Conservation (phyloP, 2,797 vertebrate genomes). For the Rhabdomys pumilio region DNA sequence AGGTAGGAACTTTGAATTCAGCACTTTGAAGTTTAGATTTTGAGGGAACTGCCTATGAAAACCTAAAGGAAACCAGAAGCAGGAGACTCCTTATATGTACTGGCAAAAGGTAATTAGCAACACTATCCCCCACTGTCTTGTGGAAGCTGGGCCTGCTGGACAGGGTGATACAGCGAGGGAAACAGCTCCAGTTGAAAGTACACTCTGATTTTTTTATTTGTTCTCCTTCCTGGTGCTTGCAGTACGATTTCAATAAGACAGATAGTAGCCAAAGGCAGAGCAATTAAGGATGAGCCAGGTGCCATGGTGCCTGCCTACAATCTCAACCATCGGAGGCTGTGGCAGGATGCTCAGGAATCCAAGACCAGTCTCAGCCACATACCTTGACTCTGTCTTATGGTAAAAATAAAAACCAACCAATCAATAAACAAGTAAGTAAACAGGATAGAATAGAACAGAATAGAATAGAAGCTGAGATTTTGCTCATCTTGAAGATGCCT, state of each 20-base stretch:
- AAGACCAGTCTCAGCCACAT: background rate
- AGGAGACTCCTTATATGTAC: background rate
- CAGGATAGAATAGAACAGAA: background rate
- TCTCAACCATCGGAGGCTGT: background rate
- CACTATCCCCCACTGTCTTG: background rate
- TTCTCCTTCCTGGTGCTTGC: slow-evolving; percentile 6
- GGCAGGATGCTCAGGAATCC: background rate
- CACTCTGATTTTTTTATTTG: background rate
- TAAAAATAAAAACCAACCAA: background rate
- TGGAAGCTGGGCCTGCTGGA: slow-evolving; percentile 19
- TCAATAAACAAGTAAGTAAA: background rate
- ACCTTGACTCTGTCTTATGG: background rate
- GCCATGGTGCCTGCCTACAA: background rate
- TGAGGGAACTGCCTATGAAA: slow-evolving; percentile 18
- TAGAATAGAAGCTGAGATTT: background rate
- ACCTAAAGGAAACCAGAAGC: slow-evolving; percentile 35
- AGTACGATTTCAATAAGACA: slow-evolving; percentile 25
- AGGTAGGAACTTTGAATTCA: slow-evolving; percentile 26
- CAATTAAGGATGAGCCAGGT: background rate
- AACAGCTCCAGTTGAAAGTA: background rate
- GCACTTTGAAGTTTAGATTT: background rate
- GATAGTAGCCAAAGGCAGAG: background rate
- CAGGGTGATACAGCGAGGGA: background rate
- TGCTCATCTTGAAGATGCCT: slow-evolving; percentile 54
- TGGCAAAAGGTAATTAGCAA: background rate